Conservation (phyloP, 64 coral and sea anemone species). For the Anthopleura sola region DNA sequence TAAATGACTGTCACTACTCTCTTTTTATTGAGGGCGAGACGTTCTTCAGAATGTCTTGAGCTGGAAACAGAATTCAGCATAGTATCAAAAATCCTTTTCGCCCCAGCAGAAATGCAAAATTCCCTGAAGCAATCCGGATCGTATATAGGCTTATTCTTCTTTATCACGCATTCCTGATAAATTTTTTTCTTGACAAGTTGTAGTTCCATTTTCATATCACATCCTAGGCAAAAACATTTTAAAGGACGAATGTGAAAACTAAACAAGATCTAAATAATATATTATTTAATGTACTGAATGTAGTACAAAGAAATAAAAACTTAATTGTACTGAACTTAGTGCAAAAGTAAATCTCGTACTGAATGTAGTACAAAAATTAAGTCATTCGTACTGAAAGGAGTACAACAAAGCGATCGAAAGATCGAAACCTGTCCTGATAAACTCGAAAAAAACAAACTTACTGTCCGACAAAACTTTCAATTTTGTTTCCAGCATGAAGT, state of each 20-base stretch:
- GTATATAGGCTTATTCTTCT: slow-evolving; percentile 19
- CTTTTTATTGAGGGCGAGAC: slow-evolving; percentile 35
- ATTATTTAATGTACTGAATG: background rate
- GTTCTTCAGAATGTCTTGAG: slow-evolving; percentile 27
- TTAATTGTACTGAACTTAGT: too few species aligned
- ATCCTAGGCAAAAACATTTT: background rate
- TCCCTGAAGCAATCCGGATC: slow-evolving; percentile 32
- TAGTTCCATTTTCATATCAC: slow-evolving; percentile 24
- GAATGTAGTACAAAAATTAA: too few species aligned
- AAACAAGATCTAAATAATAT: background rate
- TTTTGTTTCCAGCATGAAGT: background rate
- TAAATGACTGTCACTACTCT: slow-evolving; percentile 34
- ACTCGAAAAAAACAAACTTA: too few species aligned
- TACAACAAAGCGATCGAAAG: too few species aligned
- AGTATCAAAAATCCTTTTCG: slow-evolving; percentile 21
- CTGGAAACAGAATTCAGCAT: slow-evolving; percentile 34
- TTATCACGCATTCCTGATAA: background rate
- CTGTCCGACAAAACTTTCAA: background rate
- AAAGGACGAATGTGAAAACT: too few species aligned
- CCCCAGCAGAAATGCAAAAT: slow-evolving; percentile 29
- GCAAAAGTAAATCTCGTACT: too few species aligned
- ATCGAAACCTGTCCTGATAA: background rate
- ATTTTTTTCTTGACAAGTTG: slow-evolving; percentile 12
- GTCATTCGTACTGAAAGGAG: too few species aligned
- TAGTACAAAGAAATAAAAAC: too few species aligned